Percentiles rank a stretch among this genome's conserved stretches.
Conservation (phyloP, 2,888 invertebrate species). For the Alsophila aescularia region DNA sequence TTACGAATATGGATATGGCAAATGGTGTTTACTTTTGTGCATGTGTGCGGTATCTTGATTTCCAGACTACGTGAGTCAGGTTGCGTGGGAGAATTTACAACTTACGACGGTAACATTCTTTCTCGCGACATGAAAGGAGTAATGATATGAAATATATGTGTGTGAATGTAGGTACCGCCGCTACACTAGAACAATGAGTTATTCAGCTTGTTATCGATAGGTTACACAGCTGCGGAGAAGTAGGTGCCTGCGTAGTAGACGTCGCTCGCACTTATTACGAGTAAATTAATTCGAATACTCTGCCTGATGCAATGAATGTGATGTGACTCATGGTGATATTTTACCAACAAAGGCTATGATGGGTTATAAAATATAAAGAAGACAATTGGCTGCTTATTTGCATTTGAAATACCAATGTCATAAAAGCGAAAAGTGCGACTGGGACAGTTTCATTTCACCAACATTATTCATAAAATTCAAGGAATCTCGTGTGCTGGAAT, state of each 20-base stretch:
- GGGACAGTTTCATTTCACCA: not conserved
- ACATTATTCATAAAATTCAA: slow-evolving; percentile 24
- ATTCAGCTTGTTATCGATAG: slow-evolving; percentile 66
- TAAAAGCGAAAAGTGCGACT: not conserved
- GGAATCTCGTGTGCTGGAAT: slow-evolving; percentile 28
- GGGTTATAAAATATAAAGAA: not conserved
- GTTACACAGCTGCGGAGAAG: slow-evolving; percentile 65
- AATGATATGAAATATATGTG: slow-evolving; percentile 13
- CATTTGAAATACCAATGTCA: not conserved
- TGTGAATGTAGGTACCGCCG: slow-evolving; percentile 37
- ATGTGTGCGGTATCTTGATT: slow-evolving; percentile 47
- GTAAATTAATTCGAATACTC: slow-evolving; percentile 62
- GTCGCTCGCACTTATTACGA: slow-evolving; percentile 49
- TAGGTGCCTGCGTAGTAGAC: slow-evolving; percentile 38
- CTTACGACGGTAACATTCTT: slow-evolving; percentile 48
- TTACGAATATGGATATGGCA: slow-evolving; percentile 30
- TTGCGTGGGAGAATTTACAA: slow-evolving; percentile 57
- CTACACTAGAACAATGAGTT: slow-evolving; percentile 62
- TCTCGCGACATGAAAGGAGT: slow-evolving; percentile 34
- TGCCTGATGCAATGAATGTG: slow-evolving; percentile 56
- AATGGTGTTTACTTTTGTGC: slow-evolving; percentile 37
- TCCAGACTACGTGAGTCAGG: slow-evolving; percentile 50
- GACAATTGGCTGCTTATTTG: slow-evolving; percentile 8
- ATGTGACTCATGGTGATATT: slow-evolving; percentile 34
- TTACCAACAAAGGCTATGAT: slow-evolving; percentile 24